phyloP scores from a whole-genome alignment of 2,113 vertebrate genomes.

The Boleophthalmus pectinirostris region DNA sequence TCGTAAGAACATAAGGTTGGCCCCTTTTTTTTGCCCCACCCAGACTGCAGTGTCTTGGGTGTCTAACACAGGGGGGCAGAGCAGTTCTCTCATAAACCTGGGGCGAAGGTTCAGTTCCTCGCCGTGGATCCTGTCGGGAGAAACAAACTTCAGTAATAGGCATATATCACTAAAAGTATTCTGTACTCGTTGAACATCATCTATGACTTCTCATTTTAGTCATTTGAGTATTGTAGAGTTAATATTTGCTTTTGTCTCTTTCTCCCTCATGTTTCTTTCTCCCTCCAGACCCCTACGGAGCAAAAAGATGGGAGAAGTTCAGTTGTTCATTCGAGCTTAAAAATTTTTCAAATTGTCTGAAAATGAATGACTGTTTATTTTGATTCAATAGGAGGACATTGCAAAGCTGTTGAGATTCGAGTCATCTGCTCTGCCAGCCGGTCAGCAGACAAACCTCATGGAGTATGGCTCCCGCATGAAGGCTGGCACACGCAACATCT shows the following conservation, averaged over 20 bases:
- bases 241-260: no score
- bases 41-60: no score
- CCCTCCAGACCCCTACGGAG: no score
- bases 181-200: no score
- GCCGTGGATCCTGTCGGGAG: conserved; percentile 76
- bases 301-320: no score
- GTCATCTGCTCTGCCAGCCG: conserved; percentile 84
- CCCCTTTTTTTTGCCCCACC: conserved; percentile 67
- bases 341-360: background rate
- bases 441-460: conserved; percentile 86
- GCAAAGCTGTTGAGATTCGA: conserved; percentile 90
- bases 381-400: conserved; percentile 84
- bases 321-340: background rate
- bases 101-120: conserved; percentile 57
- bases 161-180: background rate
- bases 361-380: background rate
- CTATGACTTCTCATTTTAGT: background rate
- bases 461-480: conserved; percentile 91
- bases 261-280: no score
- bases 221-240: background rate
- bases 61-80: conserved; percentile 76
- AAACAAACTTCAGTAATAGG: conserved; percentile 40
- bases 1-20: no score
- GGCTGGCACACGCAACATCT: conserved; percentile 90
- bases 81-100: conserved; percentile 74